Evolutionary conservation across 2,888 invertebrate species (phyloP), one percentile per base, ranked within the genome.

Genomic region (Chrysomela aeneicollis): DNA sequence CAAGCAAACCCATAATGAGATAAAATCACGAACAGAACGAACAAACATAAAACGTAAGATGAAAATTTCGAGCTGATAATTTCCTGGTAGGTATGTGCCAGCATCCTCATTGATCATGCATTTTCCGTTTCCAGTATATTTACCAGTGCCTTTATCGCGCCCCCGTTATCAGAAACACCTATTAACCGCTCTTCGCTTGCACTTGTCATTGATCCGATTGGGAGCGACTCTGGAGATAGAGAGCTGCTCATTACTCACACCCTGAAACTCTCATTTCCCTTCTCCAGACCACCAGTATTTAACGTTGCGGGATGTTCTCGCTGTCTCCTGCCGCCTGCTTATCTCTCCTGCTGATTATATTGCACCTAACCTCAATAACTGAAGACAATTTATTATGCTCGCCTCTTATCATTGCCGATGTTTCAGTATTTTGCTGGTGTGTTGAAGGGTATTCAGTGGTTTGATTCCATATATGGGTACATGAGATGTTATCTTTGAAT

Each of bases 61-160:
- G 77, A 77, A 77, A 77, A 77, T 77, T 77, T 74, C 73, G 58
- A 61, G 68, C 68, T 76, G 77, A 81, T 80, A 79, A 80, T 81
- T 81, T 79, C 80, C 79, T 79, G 79, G 75, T 76, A 74, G 79
- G 75, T 76, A 74, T 77, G 74, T 78, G 74, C 75, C 76, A 76
- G 76, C 78, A 75, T 80, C 78, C 79, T 78, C 81, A 81, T 82
- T 82, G 82, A 82, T 82, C 82, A 81, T 82, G 77, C 80, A 82
- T 81, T 81, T 82, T 82, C 82, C 82, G 81, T 80, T 82, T 82
- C 81, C 81, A 82, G 81, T 82, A 82, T 82, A 82, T 82, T 82
- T 82, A 81, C 77, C 78, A 76, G 74, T 76, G 77, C 74, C 75
- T 77, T 81, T 82, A 82, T 82, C 82, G 81, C 78, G 74, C 77